phyloP scores from a whole-genome alignment of 2,888 invertebrate genomes.

The Rhingia rostrata region DNA sequence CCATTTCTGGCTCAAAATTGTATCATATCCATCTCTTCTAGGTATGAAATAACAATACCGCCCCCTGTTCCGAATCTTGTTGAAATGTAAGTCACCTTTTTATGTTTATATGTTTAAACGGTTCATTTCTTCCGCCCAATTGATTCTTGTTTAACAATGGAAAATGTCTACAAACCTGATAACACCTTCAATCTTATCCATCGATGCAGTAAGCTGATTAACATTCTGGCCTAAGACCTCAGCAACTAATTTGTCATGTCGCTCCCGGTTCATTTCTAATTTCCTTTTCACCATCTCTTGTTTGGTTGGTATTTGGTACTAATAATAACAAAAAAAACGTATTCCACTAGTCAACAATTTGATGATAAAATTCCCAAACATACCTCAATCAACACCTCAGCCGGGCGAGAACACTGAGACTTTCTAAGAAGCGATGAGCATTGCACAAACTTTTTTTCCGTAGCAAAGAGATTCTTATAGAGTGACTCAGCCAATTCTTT shows the following conservation, averaged over 20 bases:
- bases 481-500: conserved; percentile 84
- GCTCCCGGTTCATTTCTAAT: conserved; percentile 87
- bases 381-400: conserved; percentile 76
- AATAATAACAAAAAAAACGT: conserved; percentile 1
- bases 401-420: conserved; percentile 78
- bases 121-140: too few relatives aligned
- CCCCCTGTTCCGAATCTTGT: too few relatives aligned
- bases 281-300: conserved; percentile 84
- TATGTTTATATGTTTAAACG: too few relatives aligned
- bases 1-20: too few relatives aligned
- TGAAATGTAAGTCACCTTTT: too few relatives aligned
- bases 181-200: conserved; percentile 77
- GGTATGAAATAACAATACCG: too few relatives aligned
- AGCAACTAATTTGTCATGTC: conserved; percentile 86
- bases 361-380: background rate
- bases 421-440: conserved; percentile 77
- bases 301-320: conserved; percentile 63
- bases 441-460: conserved; percentile 64
- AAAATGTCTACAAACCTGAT: conserved; percentile 64
- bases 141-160: too few relatives aligned
- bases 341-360: background rate
- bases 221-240: conserved; percentile 85
- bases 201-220: conserved; percentile 78
- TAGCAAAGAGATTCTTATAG: conserved; percentile 84
- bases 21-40: too few relatives aligned